Conservation (phyloP, 2,113 vertebrate species). For the Helogale parvula region DNA sequence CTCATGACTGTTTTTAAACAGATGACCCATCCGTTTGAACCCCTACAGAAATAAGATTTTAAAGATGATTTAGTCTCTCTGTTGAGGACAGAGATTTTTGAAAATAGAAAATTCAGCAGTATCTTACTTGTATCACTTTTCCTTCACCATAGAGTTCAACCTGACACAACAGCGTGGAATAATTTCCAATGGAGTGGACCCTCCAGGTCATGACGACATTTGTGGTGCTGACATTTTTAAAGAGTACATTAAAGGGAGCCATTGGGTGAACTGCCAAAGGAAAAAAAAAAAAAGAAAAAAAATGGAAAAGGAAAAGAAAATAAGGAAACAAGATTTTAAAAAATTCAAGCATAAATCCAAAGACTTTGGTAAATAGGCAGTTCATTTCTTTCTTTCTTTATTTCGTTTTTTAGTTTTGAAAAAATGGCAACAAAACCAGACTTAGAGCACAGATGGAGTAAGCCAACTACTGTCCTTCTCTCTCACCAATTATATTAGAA, state of each 20-base stretch:
- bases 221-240: constrained; percentile 42
- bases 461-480: neutral
- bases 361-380: neutral
- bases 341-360: neutral
- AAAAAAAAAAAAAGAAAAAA: neutral
- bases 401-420: neutral
- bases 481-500: neutral
- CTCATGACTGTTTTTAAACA: neutral
- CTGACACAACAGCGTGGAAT: constrained; percentile 79
- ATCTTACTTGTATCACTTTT: constrained; percentile 77
- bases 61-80: neutral
- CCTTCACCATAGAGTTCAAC: constrained; percentile 63
- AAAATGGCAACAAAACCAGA: neutral
- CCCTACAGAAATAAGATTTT: neutral
- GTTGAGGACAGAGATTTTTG: neutral
- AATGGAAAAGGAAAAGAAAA: neutral
- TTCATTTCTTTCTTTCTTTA: neutral
- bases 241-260: constrained; percentile 65
- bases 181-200: neutral
- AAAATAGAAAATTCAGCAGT: neutral
- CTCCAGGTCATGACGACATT: constrained; percentile 79
- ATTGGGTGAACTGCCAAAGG: constrained; percentile 82
- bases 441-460: neutral
- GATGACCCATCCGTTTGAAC: neutral
- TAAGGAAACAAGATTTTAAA: neutral